phyloP scores from a whole-genome alignment of 1,140 invertebrate species.

The Argopecten irradians region DNA sequence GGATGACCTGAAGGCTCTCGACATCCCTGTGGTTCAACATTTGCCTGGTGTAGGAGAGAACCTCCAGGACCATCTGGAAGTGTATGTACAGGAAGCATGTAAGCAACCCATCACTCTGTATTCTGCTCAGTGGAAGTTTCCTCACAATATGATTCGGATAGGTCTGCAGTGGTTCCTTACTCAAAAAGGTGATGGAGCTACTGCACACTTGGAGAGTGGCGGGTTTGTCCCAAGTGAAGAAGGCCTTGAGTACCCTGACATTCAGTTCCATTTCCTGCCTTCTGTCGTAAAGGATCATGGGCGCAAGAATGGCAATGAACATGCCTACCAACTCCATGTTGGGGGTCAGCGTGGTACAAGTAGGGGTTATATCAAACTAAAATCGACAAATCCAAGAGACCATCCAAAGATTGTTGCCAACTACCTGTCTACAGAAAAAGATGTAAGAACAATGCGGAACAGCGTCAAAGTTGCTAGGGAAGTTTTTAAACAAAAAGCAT shows the following conservation, averaged over 20 bases:
- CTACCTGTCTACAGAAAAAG: slow-evolving; percentile 72
- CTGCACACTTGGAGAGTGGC: slow-evolving; percentile 78
- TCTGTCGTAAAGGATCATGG: slow-evolving; percentile 79
- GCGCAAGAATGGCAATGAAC: slow-evolving; percentile 72
- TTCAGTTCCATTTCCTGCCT: slow-evolving; percentile 80
- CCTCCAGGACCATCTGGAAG: slow-evolving; percentile 77
- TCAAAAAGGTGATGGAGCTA: slow-evolving; percentile 76
- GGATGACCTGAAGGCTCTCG: slow-evolving; percentile 85
- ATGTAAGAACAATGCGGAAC: slow-evolving; percentile 68
- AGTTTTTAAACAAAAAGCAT: slow-evolving; percentile 78
- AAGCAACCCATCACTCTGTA: slow-evolving; percentile 78
- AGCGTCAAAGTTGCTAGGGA: slow-evolving; percentile 72
- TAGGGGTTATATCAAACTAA: slow-evolving; percentile 72
- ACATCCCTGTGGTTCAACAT: slow-evolving; percentile 76
- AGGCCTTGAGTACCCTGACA: slow-evolving; percentile 77
- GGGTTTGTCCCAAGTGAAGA: slow-evolving; percentile 77
- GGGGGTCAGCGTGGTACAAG: slow-evolving; percentile 75
- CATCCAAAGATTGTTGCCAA: slow-evolving; percentile 90
- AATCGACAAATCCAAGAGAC: slow-evolving; percentile 84
- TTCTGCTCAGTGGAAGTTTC: slow-evolving; percentile 79
- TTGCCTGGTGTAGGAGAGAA: slow-evolving; percentile 77
- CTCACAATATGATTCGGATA: slow-evolving; percentile 78
- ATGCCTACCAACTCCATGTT: slow-evolving; percentile 77
- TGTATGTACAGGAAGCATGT: slow-evolving; percentile 79
- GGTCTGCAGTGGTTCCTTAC: slow-evolving; percentile 78